phyloP scores from a whole-genome alignment of 2,797 vertebrate genomes.

The Myotis planiceps region DNA sequence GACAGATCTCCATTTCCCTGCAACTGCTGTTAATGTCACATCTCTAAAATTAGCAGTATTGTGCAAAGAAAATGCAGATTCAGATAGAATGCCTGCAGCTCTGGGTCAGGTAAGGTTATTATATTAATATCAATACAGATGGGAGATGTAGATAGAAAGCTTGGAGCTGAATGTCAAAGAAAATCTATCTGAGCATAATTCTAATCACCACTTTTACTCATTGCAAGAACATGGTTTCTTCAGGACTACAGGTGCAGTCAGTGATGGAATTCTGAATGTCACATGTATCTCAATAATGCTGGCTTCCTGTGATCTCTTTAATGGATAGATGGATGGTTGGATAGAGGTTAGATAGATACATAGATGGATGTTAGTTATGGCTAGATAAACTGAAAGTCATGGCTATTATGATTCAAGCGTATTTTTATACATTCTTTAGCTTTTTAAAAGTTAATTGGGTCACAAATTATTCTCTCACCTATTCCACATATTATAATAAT shows the following conservation, averaged over 20 bases:
- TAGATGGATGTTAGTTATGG: background rate
- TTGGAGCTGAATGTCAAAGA: slow-evolving; percentile 62
- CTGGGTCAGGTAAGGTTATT: slow-evolving; percentile 53
- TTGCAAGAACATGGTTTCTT: slow-evolving; percentile 39
- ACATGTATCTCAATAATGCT: background rate
- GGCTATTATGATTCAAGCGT: background rate
- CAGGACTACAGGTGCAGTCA: background rate
- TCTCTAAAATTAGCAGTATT: slow-evolving; percentile 2
- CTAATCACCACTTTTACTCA: slow-evolving; percentile 51
- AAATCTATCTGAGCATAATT: slow-evolving; percentile 57
- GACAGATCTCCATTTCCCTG: background rate
- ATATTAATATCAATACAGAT: slow-evolving; percentile 75
- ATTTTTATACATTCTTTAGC: background rate
- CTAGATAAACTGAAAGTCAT: background rate
- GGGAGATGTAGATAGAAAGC: slow-evolving; percentile 60
- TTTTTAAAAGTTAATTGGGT: background rate
- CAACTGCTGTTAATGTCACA: slow-evolving; percentile 31
- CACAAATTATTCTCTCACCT: background rate
- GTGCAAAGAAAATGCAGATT: slow-evolving; percentile 53
- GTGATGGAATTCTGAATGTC: slow-evolving; percentile 45
- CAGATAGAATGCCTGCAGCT: slow-evolving; percentile 47
- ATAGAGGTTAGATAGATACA: background rate
- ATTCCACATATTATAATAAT: background rate
- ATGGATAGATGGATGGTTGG: background rate
- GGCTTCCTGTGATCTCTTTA: slow-evolving; percentile 6